These are phyloP conservation scores for Dasyurus viverrinus DNA, from an alignment of 2,113 vertebrate species.

Conservation along the genomic window DNA sequence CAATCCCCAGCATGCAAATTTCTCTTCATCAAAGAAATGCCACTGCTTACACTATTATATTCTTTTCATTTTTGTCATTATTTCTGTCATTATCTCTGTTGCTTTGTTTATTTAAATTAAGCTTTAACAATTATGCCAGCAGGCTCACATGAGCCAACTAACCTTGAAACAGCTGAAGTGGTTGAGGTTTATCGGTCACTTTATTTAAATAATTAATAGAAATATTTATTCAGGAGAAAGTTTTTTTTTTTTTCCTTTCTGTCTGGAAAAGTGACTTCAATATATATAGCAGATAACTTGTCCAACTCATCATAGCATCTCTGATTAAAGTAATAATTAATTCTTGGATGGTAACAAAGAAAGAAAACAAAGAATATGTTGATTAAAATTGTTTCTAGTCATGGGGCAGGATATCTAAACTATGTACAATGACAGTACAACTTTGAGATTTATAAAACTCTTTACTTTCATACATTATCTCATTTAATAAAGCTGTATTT, in stretches of 20 bases:
- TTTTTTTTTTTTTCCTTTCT: background rate
- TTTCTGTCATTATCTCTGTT: background rate
- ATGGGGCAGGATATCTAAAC: background rate
- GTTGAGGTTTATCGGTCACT: background rate
- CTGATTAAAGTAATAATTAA: background rate
- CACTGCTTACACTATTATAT: background rate
- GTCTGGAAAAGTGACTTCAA: constrained; percentile 36
- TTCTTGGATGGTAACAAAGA: constrained; percentile 5
- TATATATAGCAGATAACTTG: background rate
- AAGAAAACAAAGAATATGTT: background rate
- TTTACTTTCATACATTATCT: background rate
- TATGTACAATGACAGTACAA: background rate
- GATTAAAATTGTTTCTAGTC: background rate
- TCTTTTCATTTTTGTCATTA: constrained; percentile 8
- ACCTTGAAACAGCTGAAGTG: background rate
- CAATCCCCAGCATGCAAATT: background rate
- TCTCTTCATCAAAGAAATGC: background rate
- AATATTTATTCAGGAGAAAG: constrained; percentile 35
- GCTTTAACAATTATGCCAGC: constrained; percentile 5
- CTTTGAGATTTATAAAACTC: background rate
- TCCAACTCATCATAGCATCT: background rate
- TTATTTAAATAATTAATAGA: constrained; percentile 13
- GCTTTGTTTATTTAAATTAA: background rate
- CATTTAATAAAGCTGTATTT: background rate
- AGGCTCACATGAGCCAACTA: background rate